Evolutionary conservation across 2,113 vertebrate species (phyloP), one percentile per base, ranked within the genome.

Genomic region (Sylvia atricapilla): DNA sequence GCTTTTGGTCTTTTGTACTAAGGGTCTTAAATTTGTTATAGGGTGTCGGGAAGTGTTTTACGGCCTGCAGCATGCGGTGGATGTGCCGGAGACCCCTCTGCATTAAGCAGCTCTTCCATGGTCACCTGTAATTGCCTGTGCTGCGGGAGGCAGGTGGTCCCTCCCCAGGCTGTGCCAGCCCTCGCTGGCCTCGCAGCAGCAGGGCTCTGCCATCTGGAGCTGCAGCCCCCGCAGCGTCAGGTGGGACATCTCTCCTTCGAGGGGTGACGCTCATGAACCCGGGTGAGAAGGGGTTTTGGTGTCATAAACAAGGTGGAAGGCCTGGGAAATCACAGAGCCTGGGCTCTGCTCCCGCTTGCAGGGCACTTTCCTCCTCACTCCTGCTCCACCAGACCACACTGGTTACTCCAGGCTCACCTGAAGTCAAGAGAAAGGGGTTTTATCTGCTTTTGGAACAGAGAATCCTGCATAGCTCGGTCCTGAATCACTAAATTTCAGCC

Each of bases 41-140:
- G 94, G 96, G 94, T 97, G 96, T 96, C 60, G 93, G 94, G 84
- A 97, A 96, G 96, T 97, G 95, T 96, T 97, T 97, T 97, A 97
- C 5, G 13, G 95, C 93, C 84, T 78, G 91, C 76, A 93, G 95
- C 55, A 81, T n/a, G 80, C 52, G 2, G 43, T 90, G 91, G 95
- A 84, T 91, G 89, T 95, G 93, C 95, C 31, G 94, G 86, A 69
- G 89, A 95, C 86, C 93, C 52, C 69, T 86, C 93, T 81, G 94
- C 83, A 44, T 78, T 49, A 50, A 87, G 86, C 47, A 2, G 94
- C 94, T 92, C 23, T 81, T 95, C 72, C 89, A 4, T 47, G 91
- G 89, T 96, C 95, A 95, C 95, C 94, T 96, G 95, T 47, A 94
- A 95, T 81, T 87, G 76, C 84, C 83, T 93, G 94, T 19, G 27